Percentiles rank a stretch among this genome's conserved stretches.
Conservation (phyloP, 2,797 vertebrate genomes). For the Cossypha caffra region DNA sequence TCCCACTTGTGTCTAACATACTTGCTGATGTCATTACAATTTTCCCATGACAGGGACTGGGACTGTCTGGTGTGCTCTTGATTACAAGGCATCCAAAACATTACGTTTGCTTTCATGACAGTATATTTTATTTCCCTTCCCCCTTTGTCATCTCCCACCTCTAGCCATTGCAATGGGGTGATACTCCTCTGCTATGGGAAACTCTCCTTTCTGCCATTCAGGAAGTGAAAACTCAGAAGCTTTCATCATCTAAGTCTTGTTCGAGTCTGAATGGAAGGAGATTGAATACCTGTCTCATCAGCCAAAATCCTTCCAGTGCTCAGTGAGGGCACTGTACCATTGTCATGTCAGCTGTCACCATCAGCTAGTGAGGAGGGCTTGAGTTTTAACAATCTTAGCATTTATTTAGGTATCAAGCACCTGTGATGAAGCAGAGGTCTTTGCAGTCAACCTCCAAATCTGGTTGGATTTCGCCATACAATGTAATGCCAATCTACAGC, state of each 20-base stretch:
- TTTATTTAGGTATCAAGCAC: not conserved
- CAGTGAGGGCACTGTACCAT: rapidly evolving
- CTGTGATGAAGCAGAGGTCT: not conserved
- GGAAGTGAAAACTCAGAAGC: not conserved
- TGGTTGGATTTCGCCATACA: not conserved
- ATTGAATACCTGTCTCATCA: not conserved
- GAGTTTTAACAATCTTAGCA: not conserved
- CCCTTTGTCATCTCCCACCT: not conserved
- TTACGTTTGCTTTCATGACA: not conserved
- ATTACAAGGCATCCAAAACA: not conserved
- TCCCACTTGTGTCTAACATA: not conserved
- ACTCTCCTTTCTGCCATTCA: not conserved
- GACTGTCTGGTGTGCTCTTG: not conserved
- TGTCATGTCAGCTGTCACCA: not conserved
- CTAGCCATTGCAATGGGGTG: not conserved
- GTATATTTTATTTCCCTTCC: not conserved
- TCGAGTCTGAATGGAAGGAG: not conserved
- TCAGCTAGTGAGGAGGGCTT: not conserved
- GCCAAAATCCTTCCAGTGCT: not conserved
- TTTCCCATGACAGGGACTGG: not conserved
- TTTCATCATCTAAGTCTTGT: not conserved
- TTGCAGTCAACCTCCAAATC: not conserved
- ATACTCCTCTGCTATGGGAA: not conserved
- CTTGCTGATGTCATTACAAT: not conserved
- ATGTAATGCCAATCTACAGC: not conserved